Base-by-base conservation (phyloP, 1,140 invertebrate species). In the Euschistus heros region DNA sequence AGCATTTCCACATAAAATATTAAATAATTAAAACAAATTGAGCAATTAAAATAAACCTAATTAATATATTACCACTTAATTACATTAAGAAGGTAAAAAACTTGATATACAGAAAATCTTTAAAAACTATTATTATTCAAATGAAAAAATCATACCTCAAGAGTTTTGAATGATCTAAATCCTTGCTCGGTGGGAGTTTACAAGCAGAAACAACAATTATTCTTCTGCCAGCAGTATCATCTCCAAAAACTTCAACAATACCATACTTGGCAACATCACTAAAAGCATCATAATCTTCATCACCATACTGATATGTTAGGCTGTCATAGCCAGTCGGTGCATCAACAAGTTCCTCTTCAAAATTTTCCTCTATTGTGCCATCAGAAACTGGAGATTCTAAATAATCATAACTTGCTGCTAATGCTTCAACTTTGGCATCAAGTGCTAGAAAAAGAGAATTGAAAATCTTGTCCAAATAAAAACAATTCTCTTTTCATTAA, bases 141-240 rank as follows among this genome's bases (percentile, higher is more conserved):
- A 37, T 37, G 7, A 13, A 37, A 37, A 24, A 59, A 6, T 20
- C 67, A 64, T 80, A 94, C 92, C 87, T 86, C 44, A 95, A 79
- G 61, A 96, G 81, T 75, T 84, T 82, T 67, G 86, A 82, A 73
- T 94, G 92, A 76, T 92, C 86, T 69, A 95, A 79, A 69, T 86
- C 84, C 73, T 87, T 87, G 73, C 86, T 91, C 54, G 86, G 84
- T n/a, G 94, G 94, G 70, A 98, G 81, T 73, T 90, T 86, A 73
- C 92, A 97, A 18, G 94, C 92, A 62, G 93, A 96, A 60, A 98
- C 89, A 50, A 95, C 90, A 74, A 98, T 96, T 57, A 97, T 87
- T 78, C 95, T 93, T 67, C 94, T 82, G 24, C 95, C 94, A 71
- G 82, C 87, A 33, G 84, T 82, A 77, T 96, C 94, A 78, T 96